Evolutionary conservation across 1,140 invertebrate species (phyloP).

Genomic region (Protaetia brevitarsis): DNA sequence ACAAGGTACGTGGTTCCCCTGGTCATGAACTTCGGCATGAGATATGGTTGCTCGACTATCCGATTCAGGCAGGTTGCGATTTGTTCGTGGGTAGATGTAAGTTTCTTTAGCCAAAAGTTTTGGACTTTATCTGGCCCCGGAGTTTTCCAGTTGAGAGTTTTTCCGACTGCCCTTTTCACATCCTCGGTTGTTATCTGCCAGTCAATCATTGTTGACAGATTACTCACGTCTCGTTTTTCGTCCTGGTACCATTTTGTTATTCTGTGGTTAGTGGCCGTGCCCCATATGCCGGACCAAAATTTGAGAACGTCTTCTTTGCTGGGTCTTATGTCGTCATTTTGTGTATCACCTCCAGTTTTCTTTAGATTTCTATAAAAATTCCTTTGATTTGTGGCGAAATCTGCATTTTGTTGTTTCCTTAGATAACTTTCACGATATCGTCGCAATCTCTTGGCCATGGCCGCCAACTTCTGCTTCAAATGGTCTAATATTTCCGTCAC

Average conservation of each 20-base stretch:
- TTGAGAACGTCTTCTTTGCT: background rate
- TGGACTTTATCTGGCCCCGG: slow-evolving; percentile 8
- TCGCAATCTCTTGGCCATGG: background rate
- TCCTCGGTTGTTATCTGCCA: background rate
- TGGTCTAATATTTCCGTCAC: background rate
- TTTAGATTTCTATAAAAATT: background rate
- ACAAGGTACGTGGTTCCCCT: no score
- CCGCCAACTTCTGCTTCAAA: background rate
- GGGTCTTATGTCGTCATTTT: background rate
- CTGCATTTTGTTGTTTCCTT: background rate
- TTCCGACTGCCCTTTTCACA: background rate
- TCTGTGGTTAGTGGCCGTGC: background rate
- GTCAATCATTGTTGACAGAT: background rate
- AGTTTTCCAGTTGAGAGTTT: slow-evolving; percentile 8
- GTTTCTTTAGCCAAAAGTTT: slow-evolving; percentile 1
- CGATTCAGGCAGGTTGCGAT: background rate
- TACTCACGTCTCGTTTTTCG: background rate
- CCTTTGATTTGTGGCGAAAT: background rate
- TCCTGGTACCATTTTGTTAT: background rate
- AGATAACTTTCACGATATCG: background rate
- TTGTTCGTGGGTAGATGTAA: background rate
- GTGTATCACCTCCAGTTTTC: background rate
- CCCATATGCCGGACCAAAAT: background rate
- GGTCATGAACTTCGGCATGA: background rate
- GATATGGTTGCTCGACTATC: background rate